Base-by-base conservation (phyloP, 1,140 invertebrate genomes). In the Drosophila pruinosa region DNA sequence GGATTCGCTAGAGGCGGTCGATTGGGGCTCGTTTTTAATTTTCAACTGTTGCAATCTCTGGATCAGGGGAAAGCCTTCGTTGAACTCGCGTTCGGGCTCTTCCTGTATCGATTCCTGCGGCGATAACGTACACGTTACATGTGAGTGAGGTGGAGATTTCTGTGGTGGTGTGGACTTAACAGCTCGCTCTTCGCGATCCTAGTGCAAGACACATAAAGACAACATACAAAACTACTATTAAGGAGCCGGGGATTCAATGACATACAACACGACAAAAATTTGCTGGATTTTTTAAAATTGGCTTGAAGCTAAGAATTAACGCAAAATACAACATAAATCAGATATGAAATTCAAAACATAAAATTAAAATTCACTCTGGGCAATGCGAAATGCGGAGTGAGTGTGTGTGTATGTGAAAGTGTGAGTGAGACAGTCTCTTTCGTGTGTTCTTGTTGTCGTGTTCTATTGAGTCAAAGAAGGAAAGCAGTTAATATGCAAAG, bases 41-140 rank as follows among this genome's bases (percentile, higher is more conserved):
- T 96, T 97, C 5, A 97, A 92, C 50, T 97, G 92, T 26, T 96
- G 92, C 15, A 97, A 92, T 65, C 96, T 92, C 89, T 97, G 96
- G 2, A 97, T 92, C 4, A 97, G 92, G 1, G 96, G 96, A 41
- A 97, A 92, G 19, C 95, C 95, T 39, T 94, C 94, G 8, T 95
- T 95, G 12, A 95, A 93, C 92, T 94, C 94, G 59, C 92, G 92
- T 89, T 93, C 92, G 70, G 70, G 77, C 69, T 91, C 92, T 90
- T 76, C 90, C 73, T 91, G 90, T 81, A 91, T 91, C 68, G 90
- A 91, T 89, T 91, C 89, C 72, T 89, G 82, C 73, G 79, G 75
- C 58, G 91, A 81, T 82, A 89, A 80, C 70, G 90, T 81, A 70
- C 89, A 90, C 81, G 80, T 90, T 78, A 91, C 86, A 91, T 91